Evolutionary conservation across 1,140 invertebrate species (phyloP).

Genomic region (Musca domestica): DNA sequence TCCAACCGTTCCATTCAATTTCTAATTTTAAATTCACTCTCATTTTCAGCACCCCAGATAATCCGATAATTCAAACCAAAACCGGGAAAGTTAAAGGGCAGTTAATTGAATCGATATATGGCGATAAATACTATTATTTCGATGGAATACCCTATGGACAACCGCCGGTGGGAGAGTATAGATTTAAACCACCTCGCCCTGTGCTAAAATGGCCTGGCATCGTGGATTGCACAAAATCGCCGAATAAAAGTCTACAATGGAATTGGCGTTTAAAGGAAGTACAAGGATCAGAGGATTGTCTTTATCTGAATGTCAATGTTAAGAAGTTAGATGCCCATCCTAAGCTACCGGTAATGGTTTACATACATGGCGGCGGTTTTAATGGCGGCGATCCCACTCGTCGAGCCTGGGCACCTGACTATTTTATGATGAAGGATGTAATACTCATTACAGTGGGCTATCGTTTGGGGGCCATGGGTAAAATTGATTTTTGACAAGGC

Average conservation of each 20-base stretch:
- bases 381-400: slow-evolving; percentile 53
- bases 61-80: slow-evolving; percentile 33
- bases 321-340: slow-evolving; percentile 39
- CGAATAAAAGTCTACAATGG: slow-evolving; percentile 36
- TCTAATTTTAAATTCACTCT: too few species aligned
- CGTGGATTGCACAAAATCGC: slow-evolving; percentile 31
- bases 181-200: slow-evolving; percentile 58
- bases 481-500: neutral
- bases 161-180: slow-evolving; percentile 63
- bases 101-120: slow-evolving; percentile 32
- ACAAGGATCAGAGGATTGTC: slow-evolving; percentile 54
- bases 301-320: slow-evolving; percentile 54
- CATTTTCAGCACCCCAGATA: neutral
- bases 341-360: slow-evolving; percentile 64
- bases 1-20: too few species aligned
- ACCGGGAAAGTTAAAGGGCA: slow-evolving; percentile 37
- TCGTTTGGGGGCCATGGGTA: slow-evolving; percentile 54
- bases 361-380: slow-evolving; percentile 69
- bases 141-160: slow-evolving; percentile 55
- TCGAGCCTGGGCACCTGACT: slow-evolving; percentile 54
- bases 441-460: slow-evolving; percentile 55
- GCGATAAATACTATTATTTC: slow-evolving; percentile 38
- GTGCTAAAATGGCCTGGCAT: slow-evolving; percentile 33
- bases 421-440: slow-evolving; percentile 58
- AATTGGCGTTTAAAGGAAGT: slow-evolving; percentile 27